phyloP scores from a whole-genome alignment of 1,140 invertebrate genomes.

The Anthonomus grandis region DNA sequence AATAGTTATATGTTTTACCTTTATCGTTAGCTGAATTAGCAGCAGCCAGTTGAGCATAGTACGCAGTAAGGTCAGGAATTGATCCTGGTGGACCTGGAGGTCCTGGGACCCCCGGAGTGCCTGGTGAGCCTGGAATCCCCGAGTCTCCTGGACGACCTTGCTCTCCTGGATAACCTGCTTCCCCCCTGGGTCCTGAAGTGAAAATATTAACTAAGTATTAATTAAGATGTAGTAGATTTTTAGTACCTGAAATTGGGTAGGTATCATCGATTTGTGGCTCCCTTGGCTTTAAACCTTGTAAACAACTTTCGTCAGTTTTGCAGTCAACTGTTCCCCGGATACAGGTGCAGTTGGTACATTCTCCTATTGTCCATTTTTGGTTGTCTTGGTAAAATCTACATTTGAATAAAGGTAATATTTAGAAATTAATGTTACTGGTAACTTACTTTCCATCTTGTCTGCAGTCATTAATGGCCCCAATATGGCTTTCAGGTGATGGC shows the following conservation, averaged over 20 bases:
- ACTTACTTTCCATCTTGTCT: constrained; percentile 22
- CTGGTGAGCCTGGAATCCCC: constrained; percentile 61
- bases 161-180: constrained; percentile 47
- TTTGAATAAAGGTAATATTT: neutral
- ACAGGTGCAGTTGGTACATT: constrained; percentile 64
- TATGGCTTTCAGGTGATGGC: constrained; percentile 20
- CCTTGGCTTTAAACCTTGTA: constrained; percentile 27
- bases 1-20: no score
- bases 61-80: constrained; percentile 68
- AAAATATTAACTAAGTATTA: constrained; percentile 28
- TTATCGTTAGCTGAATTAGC: constrained; percentile 70
- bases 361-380: constrained; percentile 60
- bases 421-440: neutral
- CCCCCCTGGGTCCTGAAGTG: constrained; percentile 40
- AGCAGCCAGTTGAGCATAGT: constrained; percentile 62
- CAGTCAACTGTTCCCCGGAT: constrained; percentile 57
- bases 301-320: constrained; percentile 43
- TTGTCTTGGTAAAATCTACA: constrained; percentile 55
- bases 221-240: neutral
- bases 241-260: constrained; percentile 18
- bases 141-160: constrained; percentile 59
- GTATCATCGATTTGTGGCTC: constrained; percentile 13
- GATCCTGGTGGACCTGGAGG: constrained; percentile 66
- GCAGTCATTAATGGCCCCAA: constrained; percentile 18
- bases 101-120: constrained; percentile 65